A percentile compares a stretch with the other conserved stretches of the same genome.
Conservation (phyloP, 1,140 invertebrate species). For the Lanistes nyassanus region DNA sequence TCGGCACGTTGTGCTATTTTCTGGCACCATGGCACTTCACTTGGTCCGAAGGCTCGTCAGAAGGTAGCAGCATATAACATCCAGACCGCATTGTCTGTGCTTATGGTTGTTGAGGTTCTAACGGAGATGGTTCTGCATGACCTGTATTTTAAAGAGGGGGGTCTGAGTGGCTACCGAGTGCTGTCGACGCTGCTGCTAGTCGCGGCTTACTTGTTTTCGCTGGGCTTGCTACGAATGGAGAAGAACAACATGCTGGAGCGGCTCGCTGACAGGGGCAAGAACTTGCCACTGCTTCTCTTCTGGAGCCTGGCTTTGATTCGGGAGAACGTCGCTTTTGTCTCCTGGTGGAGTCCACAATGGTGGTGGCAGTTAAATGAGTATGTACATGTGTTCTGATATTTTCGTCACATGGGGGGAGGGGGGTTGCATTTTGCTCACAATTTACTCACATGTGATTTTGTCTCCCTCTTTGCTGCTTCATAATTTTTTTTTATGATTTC, state of each 20-base stretch:
- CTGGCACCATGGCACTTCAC: slow-evolving; percentile 81
- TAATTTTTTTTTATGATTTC: too few relatives aligned
- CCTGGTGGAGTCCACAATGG: slow-evolving; percentile 59
- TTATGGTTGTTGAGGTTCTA: slow-evolving; percentile 49
- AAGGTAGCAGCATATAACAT: slow-evolving; percentile 69
- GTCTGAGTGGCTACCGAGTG: slow-evolving; percentile 48
- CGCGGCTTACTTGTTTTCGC: slow-evolving; percentile 81
- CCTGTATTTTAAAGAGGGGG: slow-evolving; percentile 35
- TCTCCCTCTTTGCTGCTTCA: too few relatives aligned
- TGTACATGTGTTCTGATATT: too few relatives aligned
- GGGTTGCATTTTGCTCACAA: too few relatives aligned
- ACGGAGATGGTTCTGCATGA: slow-evolving; percentile 50
- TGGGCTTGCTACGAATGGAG: slow-evolving; percentile 82
- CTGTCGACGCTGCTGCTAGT: slow-evolving; percentile 55
- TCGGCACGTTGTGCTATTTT: slow-evolving; percentile 85
- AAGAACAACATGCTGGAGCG: slow-evolving; percentile 84
- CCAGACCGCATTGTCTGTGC: slow-evolving; percentile 39
- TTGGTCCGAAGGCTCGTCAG: slow-evolving; percentile 72
- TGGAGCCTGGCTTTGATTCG: slow-evolving; percentile 88
- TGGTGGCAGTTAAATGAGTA: slow-evolving; percentile 60
- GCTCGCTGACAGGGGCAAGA: slow-evolving; percentile 90
- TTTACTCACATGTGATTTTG: too few relatives aligned
- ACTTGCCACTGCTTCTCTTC: slow-evolving; percentile 87
- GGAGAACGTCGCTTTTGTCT: slow-evolving; percentile 89
- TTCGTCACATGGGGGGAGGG: too few relatives aligned